Conservation (phyloP, 2,888 invertebrate species). For the Eurytoma californica region DNA sequence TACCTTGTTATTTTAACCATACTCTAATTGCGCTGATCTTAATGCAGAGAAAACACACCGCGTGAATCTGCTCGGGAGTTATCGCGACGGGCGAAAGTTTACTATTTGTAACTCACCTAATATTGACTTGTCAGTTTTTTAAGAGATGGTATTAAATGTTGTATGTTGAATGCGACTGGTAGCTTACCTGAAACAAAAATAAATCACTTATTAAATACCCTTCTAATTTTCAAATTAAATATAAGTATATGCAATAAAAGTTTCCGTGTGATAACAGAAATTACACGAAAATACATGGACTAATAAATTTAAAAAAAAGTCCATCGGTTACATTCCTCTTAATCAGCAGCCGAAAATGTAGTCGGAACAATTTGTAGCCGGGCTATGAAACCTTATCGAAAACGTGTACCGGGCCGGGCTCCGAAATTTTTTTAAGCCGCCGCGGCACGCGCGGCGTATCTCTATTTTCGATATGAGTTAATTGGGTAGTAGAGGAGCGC, state of each 20-base stretch:
- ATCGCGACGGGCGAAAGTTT: not conserved
- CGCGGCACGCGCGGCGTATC: not conserved
- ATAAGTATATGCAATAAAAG: not conserved
- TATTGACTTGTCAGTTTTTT: slow-evolving; percentile 52
- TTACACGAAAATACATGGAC: too few relatives aligned
- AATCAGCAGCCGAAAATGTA: too few relatives aligned
- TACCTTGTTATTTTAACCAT: too few relatives aligned
- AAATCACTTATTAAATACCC: not conserved
- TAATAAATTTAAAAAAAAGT: too few relatives aligned
- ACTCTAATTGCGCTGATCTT: not conserved
- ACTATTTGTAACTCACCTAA: slow-evolving; percentile 23
- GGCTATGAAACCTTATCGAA: too few relatives aligned
- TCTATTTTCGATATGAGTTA: slow-evolving; percentile 34
- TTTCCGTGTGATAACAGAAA: not conserved
- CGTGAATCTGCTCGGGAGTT: too few relatives aligned
- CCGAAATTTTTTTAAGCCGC: too few relatives aligned
- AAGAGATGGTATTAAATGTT: slow-evolving; percentile 1
- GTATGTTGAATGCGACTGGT: not conserved
- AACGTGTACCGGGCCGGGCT: too few relatives aligned
- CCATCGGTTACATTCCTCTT: too few relatives aligned
- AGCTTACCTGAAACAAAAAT: slow-evolving; percentile 52
- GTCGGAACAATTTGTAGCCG: too few relatives aligned
- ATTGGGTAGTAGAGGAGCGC: slow-evolving; percentile 6
- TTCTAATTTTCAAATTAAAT: not conserved
- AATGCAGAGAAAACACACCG: not conserved